Percentiles rank a stretch among this genome's conserved stretches.
phyloP scores from a whole-genome alignment of 1,140 invertebrate species.

The Ruditapes philippinarum region DNA sequence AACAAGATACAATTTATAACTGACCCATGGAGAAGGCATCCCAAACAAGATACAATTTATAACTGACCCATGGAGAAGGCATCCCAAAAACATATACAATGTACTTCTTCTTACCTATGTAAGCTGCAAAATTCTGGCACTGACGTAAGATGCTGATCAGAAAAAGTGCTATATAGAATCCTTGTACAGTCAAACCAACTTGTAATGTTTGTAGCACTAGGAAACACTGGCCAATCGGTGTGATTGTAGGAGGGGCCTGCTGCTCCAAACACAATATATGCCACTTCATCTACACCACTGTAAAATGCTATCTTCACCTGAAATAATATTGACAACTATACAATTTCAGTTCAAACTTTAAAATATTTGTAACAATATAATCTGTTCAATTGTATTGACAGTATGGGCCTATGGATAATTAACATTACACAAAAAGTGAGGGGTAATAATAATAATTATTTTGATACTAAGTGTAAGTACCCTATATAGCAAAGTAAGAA shows the following conservation, averaged over 20 bases:
- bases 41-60: too few species aligned
- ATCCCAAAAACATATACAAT: too few species aligned
- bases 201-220: background rate
- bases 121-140: conserved; percentile 47
- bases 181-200: conserved; percentile 60
- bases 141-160: background rate
- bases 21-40: too few species aligned
- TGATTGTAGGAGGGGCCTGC: conserved; percentile 47
- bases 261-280: conserved; percentile 55
- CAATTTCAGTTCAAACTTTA: background rate
- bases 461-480: too few species aligned
- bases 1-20: too few species aligned
- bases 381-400: too few species aligned
- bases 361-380: too few species aligned
- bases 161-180: conserved; percentile 41
- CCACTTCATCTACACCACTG: conserved; percentile 43
- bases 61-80: too few species aligned
- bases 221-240: conserved; percentile 45
- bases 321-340: background rate
- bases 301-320: conserved; percentile 60
- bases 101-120: conserved; percentile 57
- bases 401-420: too few species aligned
- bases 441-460: too few species aligned
- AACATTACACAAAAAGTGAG: too few species aligned
- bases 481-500: too few species aligned